These are phyloP conservation scores for Platerodrilus igneus DNA, from an alignment of 2,888 invertebrate species.

Conservation along the genomic window DNA sequence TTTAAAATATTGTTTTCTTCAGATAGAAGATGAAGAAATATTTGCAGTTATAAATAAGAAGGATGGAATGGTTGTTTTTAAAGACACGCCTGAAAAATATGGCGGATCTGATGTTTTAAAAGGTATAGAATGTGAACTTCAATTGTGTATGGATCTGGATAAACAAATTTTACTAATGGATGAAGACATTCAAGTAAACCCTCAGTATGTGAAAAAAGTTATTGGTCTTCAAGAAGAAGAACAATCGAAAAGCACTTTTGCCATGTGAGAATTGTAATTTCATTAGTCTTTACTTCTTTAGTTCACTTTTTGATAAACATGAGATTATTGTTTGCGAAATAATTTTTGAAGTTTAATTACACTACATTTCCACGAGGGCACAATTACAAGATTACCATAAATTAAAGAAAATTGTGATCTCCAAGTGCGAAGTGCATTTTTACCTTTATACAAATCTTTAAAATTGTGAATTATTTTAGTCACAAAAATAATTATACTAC, in stretches of 20 bases:
- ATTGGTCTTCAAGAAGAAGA: slow-evolving; percentile 47
- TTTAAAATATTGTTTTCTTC: slow-evolving; percentile 22
- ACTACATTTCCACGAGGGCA: too few relatives aligned
- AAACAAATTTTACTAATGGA: slow-evolving; percentile 89
- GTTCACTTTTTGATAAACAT: too few relatives aligned
- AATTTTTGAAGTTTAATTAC: too few relatives aligned
- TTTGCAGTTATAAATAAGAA: slow-evolving; percentile 96
- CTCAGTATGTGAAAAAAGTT: slow-evolving; percentile 57
- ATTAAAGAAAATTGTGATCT: too few relatives aligned
- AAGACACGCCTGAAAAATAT: slow-evolving; percentile 93
- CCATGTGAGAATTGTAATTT: slow-evolving; percentile 43
- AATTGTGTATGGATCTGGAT: slow-evolving; percentile 80
- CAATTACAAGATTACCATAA: too few relatives aligned
- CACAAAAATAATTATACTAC: too few relatives aligned
- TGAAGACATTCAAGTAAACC: slow-evolving; percentile 89
- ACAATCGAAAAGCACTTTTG: slow-evolving; percentile 46
- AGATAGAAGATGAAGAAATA: slow-evolving; percentile 97
- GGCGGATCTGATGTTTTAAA: slow-evolving; percentile 85
- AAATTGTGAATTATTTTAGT: too few relatives aligned
- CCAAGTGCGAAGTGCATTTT: too few relatives aligned
- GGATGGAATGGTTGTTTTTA: slow-evolving; percentile 96
- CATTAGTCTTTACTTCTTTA: too few relatives aligned
- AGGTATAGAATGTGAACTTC: slow-evolving; percentile 81
- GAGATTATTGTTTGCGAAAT: too few relatives aligned
- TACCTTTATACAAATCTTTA: too few relatives aligned